Conservation (phyloP, 2,113 vertebrate species). For the Anhinga anhinga region DNA sequence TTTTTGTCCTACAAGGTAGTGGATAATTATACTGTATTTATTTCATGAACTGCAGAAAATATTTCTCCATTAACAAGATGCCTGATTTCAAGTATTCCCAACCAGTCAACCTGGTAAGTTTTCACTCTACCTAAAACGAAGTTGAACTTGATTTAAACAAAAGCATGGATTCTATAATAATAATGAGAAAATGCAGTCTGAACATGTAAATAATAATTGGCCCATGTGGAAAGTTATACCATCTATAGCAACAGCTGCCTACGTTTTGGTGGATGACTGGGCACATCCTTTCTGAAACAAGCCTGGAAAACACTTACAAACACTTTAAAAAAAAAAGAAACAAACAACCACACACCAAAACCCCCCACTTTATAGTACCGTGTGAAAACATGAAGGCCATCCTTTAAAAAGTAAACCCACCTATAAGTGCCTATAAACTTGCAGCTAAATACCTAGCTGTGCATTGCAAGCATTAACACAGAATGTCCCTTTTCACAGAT, state of each 20-base stretch:
- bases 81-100: not conserved
- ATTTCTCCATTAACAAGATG: not conserved
- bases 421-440: not conserved
- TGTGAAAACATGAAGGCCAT: not conserved
- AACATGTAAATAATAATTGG: not conserved
- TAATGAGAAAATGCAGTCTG: not conserved
- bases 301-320: not conserved
- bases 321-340: not conserved
- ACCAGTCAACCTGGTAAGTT: not conserved
- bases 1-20: not conserved
- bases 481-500: not conserved
- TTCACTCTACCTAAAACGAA: not conserved
- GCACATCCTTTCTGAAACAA: not conserved
- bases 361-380: not conserved
- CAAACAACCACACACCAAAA: not conserved
- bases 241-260: not conserved
- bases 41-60: not conserved
- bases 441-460: not conserved
- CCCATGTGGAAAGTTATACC: not conserved
- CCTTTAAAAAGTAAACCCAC: not conserved
- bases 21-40: not conserved
- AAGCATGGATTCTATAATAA: not conserved
- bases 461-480: not conserved
- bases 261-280: not conserved
- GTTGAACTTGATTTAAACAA: not conserved